phyloP scores from a whole-genome alignment of 2,797 vertebrate genomes.

The Psittacula echo region DNA sequence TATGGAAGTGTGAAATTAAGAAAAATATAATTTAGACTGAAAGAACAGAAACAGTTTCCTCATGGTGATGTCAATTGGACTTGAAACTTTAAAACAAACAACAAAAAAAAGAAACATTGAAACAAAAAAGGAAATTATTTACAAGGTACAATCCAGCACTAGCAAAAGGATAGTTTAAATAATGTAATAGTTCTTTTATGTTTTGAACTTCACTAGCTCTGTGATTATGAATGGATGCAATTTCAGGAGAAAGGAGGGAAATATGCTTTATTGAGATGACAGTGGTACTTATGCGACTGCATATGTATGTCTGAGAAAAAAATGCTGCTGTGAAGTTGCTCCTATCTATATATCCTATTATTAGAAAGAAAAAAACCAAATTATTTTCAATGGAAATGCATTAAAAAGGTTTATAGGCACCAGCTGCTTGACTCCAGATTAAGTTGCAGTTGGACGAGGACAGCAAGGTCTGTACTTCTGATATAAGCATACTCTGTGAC shows the following conservation, averaged over 20 bases:
- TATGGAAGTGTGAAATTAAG: not conserved
- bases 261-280: not conserved
- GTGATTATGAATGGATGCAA: slow-evolving; percentile 20
- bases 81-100: not conserved
- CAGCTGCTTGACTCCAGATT: not conserved
- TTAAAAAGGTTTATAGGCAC: not conserved
- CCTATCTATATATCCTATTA: not conserved
- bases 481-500: not conserved
- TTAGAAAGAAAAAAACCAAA: not conserved
- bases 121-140: not conserved
- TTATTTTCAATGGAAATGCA: not conserved
- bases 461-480: not conserved
- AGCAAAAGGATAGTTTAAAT: slow-evolving; percentile 8
- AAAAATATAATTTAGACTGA: not conserved
- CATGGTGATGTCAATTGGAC: not conserved
- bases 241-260: slow-evolving; percentile 27
- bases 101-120: not conserved
- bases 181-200: slow-evolving; percentile 13
- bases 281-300: not conserved
- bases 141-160: not conserved
- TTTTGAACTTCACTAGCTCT: not conserved
- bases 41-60: not conserved
- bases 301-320: not conserved
- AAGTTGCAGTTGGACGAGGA: not conserved
- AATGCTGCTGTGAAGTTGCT: not conserved